Base-by-base conservation (phyloP, 2,797 vertebrate species). In the Merluccius polli region DNA sequence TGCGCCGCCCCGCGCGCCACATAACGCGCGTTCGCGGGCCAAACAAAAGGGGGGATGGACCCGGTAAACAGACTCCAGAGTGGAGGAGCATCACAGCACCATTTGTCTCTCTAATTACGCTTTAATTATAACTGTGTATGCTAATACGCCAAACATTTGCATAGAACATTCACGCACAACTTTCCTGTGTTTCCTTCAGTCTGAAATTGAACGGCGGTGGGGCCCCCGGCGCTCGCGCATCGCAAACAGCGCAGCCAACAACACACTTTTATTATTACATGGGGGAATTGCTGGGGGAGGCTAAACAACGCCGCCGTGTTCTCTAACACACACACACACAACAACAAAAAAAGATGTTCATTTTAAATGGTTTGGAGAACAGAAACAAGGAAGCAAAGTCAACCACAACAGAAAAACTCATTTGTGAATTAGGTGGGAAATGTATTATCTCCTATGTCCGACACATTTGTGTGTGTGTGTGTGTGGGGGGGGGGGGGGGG, bases 81-180 rank as follows among this genome's bases (percentile, higher is more conserved):
- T 86, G 83, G 85, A 85, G 89, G 88, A 90, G 89, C 89, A 80
- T 88, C 89, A 87, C 84, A 83, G 85, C 87, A 89, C 90, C 90
- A 92, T 93, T 92, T 92, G 90, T 93, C 90, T 93, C 91, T 84
- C 80, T 93, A 92, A 94, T 94, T 93, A 92, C 89, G 84, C 84
- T 91, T 91, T 92, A 92, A 93, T 93, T 92, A 93, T 86, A 85
- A 87, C 89, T 93, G 90, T 93, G 92, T 92, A 92, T 93, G 91
- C 89, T 94, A 92, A 93, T 92, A 92, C 85, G 83, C 92, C 84
- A 93, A 94, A 48, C 90, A 93, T 93, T 93, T 93, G 92, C 91
- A 92, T 88, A 92, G 89, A 93, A 89, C 85, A 90, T 91, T 89
- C 87, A 38, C 87, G 91, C 86, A 9, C 36, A 90, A 92, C 89